Evolutionary conservation across 2,888 invertebrate genomes (phyloP).

Genomic region (Tipula helvola): DNA sequence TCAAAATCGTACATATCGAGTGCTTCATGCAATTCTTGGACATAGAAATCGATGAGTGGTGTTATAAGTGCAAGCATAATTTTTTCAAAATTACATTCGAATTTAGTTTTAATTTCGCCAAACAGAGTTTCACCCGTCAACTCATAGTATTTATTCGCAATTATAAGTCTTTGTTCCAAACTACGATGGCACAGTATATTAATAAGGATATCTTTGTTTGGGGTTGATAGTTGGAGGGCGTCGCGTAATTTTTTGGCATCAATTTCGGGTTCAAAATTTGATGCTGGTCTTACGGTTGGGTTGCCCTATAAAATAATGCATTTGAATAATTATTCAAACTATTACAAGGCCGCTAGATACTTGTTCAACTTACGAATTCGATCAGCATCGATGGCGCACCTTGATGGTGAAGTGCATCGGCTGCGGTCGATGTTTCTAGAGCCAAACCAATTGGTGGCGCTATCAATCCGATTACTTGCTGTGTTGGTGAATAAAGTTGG

Average conservation of each 20-base stretch:
- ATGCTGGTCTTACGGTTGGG: slow-evolving; percentile 64
- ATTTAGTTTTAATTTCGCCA: slow-evolving; percentile 12
- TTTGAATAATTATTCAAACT: background rate
- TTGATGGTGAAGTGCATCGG: background rate
- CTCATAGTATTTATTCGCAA: slow-evolving; percentile 45
- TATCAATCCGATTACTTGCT: background rate
- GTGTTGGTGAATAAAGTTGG: background rate
- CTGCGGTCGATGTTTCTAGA: background rate
- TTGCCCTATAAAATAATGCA: slow-evolving; percentile 26
- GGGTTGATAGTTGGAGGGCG: slow-evolving; percentile 83
- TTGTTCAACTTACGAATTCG: background rate
- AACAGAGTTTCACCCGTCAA: slow-evolving; percentile 37
- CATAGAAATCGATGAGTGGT: background rate
- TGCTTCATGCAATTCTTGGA: background rate
- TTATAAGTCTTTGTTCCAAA: slow-evolving; percentile 71
- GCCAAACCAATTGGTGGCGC: background rate
- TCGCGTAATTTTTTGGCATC: slow-evolving; percentile 74
- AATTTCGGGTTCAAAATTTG: slow-evolving; percentile 61
- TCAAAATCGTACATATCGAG: background rate
- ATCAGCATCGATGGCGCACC: background rate
- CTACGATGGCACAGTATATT: slow-evolving; percentile 69
- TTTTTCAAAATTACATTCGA: background rate
- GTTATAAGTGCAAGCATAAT: background rate
- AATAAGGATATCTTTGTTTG: slow-evolving; percentile 82
- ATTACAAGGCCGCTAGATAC: background rate